Percentiles rank a stretch among this genome's conserved stretches.
Conservation (phyloP, 2,113 vertebrate genomes). For the Bos javanicus region DNA sequence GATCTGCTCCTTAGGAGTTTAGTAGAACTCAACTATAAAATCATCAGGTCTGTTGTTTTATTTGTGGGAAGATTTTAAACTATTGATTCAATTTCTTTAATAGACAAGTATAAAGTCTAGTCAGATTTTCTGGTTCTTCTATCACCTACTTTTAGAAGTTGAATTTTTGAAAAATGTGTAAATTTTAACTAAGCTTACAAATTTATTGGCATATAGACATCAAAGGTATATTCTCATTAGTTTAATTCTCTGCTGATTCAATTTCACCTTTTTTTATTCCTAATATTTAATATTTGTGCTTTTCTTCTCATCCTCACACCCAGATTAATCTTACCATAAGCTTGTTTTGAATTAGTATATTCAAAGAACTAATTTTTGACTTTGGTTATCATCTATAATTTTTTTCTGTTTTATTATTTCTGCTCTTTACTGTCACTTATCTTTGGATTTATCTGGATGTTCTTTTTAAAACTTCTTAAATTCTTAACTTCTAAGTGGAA, state of each 20-base stretch:
- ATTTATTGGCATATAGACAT: not conserved
- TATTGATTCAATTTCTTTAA: not conserved
- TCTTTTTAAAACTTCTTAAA: not conserved
- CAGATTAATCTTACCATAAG: not conserved
- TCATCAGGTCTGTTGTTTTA: not conserved
- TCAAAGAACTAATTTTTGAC: not conserved
- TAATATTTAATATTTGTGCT: not conserved
- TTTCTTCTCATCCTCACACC: not conserved
- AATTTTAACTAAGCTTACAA: not conserved
- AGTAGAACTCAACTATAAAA: not conserved
- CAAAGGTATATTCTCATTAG: not conserved
- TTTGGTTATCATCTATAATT: not conserved
- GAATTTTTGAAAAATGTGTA: not conserved
- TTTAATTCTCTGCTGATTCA: not conserved
- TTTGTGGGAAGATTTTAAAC: not conserved
- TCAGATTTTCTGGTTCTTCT: not conserved
- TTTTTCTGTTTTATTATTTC: not conserved
- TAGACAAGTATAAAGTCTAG: not conserved
- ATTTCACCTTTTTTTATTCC: not conserved
- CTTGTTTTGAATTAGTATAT: not conserved
- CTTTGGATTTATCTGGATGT: not conserved
- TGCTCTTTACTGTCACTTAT: not conserved
- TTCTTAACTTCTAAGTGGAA: not conserved
- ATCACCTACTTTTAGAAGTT: not conserved
- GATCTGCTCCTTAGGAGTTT: not conserved